Percentiles rank a stretch among this genome's conserved stretches.
These are phyloP conservation scores for Meriones unguiculatus DNA, from an alignment of 2,113 vertebrate species.

Conservation along the genomic window DNA sequence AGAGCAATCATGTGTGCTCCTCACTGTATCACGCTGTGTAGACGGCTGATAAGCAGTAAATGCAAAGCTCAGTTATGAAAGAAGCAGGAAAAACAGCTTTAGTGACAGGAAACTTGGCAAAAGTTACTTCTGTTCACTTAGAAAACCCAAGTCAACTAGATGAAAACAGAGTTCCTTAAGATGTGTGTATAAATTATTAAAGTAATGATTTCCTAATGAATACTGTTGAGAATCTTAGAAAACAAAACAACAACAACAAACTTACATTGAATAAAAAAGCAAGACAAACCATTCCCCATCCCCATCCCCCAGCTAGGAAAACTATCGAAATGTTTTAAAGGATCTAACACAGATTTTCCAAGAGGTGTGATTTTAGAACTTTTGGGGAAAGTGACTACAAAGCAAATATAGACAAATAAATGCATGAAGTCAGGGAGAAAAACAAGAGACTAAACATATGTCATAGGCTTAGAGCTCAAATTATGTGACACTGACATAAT, in stretches of 20 bases:
- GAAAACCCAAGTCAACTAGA: neutral
- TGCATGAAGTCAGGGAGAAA: neutral
- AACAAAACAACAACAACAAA: neutral
- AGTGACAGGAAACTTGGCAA: conserved; percentile 15
- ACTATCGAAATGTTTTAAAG: neutral
- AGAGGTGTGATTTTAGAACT: neutral
- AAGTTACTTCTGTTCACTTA: conserved; percentile 44
- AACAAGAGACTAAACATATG: neutral
- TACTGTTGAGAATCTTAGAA: neutral
- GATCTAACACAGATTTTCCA: neutral
- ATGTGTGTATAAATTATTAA: conserved; percentile 18
- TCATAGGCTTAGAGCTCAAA: conserved; percentile 20
- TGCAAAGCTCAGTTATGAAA: conserved; percentile 39
- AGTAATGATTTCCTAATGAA: conserved; percentile 28
- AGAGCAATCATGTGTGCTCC: neutral
- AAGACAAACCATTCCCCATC: neutral
- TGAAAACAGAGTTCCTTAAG: conserved; percentile 38
- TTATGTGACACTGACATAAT: conserved; percentile 5
- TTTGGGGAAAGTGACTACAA: conserved; percentile 29
- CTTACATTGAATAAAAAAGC: neutral
- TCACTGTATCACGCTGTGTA: neutral
- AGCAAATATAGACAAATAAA: conserved; percentile 53
- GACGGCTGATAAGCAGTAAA: conserved; percentile 8
- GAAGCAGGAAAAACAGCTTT: neutral
- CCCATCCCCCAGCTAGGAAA: neutral